Evolutionary conservation across 2,797 vertebrate species (phyloP), one percentile per base, ranked within the genome.

Genomic region (Loriculus beryllinus): DNA sequence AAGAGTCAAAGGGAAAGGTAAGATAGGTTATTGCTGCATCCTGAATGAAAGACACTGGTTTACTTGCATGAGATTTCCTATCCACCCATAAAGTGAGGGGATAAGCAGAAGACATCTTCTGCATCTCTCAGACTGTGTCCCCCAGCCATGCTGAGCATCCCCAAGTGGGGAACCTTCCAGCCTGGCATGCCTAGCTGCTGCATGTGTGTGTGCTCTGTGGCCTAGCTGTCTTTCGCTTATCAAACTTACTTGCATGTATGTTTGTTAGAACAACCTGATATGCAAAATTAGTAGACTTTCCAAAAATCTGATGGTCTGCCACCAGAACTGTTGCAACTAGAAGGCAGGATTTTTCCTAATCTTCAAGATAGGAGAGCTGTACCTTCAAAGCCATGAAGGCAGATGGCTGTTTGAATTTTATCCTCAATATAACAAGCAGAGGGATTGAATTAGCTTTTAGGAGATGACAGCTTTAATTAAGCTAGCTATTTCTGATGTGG

Each of bases 71-170:
- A 83, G 37, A 33, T 69, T 72, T 49, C 28, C 35, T 29, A 16
- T 45, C 39, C 15, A 4, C 0, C 0, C 16, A 12, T 1, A 1
- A 12, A 1, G 0, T 16, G 26, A 18, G 47, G 21, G 23, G 42
- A 72, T 63, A 72, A 86, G 42, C n/a, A 83, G 74, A 37, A 63
- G 31, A 12, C 45, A 25, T 4, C 19, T 48, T 86, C n/a, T 68
- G 49, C 29, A 5, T 29, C 29, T 3, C 1, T 64, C 22, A 40
- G 60, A 10, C 33, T 22, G 8, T 42, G 6, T 47, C 17, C 9
- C 5, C 28, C 31, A 52, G 2, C 11, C 0, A 0, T 12, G n/a
- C 31, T 22, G 45, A 69, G 4, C 15, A 23, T 15, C 22, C n/a
- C 2, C 2, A 37, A 14, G 8, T 1, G 0, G 7, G 21, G 40